Conservation (phyloP, 2,797 vertebrate species). For the Sebastes hubbsi region DNA sequence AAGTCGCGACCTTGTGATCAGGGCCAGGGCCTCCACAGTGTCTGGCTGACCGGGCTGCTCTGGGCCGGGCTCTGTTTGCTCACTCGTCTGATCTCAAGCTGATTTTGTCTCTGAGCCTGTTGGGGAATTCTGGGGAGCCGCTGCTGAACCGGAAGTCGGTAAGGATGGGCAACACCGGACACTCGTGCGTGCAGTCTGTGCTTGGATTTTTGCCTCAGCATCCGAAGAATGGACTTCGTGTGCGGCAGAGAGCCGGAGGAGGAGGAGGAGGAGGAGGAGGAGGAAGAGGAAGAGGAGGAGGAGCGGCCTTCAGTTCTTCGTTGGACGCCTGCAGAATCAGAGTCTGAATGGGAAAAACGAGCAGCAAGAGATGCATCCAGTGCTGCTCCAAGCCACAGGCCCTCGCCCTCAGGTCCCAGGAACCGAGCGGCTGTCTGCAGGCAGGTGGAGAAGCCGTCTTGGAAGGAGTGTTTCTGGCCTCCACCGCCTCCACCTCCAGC, state of each 20-base stretch:
- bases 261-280: background rate
- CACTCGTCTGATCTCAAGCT: background rate
- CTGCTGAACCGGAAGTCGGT: background rate
- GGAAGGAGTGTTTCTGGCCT: conserved; percentile 41
- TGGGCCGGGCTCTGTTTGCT: conserved; percentile 31
- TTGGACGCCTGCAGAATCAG: background rate
- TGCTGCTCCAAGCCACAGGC: conserved; percentile 42
- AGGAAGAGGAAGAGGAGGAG: background rate
- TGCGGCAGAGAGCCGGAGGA: conserved; percentile 30
- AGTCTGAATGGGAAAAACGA: conserved; percentile 22
- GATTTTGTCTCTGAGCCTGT: conserved; percentile 19
- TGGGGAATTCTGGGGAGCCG: conserved; percentile 1
- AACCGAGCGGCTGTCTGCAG: conserved; percentile 69
- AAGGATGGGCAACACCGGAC: background rate
- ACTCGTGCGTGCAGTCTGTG: background rate
- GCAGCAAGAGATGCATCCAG: conserved; percentile 37
- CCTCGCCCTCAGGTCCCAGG: conserved; percentile 66
- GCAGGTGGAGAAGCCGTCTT: conserved; percentile 73
- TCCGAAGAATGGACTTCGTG: conserved; percentile 44
- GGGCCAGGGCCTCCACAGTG: conserved; percentile 81
- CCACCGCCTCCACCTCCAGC: background rate
- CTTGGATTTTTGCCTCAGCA: conserved; percentile 48
- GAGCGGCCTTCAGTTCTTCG: background rate
- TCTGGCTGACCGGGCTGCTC: conserved; percentile 27
- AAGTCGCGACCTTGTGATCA: conserved; percentile 34